Conservation (phyloP, 2,888 invertebrate species). For the Aphidoletes aphidimyza region DNA sequence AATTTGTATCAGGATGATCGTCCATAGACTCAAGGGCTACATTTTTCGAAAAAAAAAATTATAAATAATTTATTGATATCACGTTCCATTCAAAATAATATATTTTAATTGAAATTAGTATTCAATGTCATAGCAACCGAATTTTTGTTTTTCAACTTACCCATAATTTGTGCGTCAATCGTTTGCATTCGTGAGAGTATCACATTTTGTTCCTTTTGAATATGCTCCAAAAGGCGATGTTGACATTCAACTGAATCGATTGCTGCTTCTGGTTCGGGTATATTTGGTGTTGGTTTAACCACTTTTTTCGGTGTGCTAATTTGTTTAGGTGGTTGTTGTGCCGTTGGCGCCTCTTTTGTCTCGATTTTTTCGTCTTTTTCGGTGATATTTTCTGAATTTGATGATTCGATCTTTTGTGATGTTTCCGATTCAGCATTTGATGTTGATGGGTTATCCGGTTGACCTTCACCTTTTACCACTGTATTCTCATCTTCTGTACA, state of each 20-base stretch:
- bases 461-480: neutral
- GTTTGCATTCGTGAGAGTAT: constrained; percentile 78
- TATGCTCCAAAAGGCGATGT: constrained; percentile 79
- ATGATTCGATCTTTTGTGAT: neutral
- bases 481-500: neutral
- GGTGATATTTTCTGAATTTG: neutral
- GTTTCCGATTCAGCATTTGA: neutral
- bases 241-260: constrained; percentile 84
- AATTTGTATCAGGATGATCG: constrained; percentile 72
- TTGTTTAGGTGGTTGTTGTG: neutral
- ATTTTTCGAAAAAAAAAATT: neutral
- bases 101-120: neutral
- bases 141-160: constrained; percentile 66
- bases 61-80: neutral
- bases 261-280: constrained; percentile 84
- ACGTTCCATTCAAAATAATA: neutral
- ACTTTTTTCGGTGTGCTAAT: neutral
- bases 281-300: constrained; percentile 62
- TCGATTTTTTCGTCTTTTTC: neutral
- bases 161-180: constrained; percentile 80
- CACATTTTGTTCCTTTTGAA: constrained; percentile 78
- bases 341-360: neutral
- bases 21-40: constrained; percentile 71
- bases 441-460: neutral
- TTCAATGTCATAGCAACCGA: too few relatives aligned